Base-by-base conservation (phyloP, 2,888 invertebrate genomes). In the Tipula confusa region DNA sequence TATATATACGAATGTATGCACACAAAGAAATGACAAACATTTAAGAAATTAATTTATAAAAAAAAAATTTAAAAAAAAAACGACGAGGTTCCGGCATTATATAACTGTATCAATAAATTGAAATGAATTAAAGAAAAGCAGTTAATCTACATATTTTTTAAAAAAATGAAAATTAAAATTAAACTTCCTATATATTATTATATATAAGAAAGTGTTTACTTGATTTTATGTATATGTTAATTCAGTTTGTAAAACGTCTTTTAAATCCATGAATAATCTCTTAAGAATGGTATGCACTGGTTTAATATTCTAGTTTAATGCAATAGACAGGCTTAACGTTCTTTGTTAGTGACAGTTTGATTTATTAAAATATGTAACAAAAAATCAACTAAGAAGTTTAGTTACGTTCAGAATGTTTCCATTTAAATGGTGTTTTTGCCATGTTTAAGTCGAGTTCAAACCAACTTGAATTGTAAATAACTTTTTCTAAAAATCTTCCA, bases 81-180 rank as follows among this genome's bases (percentile, higher is more conserved):
- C n/a, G n/a, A 64, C 64, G 24, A 64, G 24, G 64, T 64, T 64
- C 64, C 64, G 64, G 64, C 64, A 64, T 64, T 64, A 64, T 64
- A 24, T 64, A 64, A 64, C 64, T 64, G 24, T 64, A 43, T 24
- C 64, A 64, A 64, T 64, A 64, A 64, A 64, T 24, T 64, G 24
- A 18, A 64, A 64, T 24, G 64, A 64, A 24, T 64, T 64, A 64
- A 64, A 64, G 18, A 64, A 64, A 64, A 64, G 7, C 24, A 18
- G 64, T 64, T 64, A 64, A 64, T 64, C 9, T 64, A 64, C 64
- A 64, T 64, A 64, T 24, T 43, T n/a, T n/a, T 36, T 9, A 36
- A 36, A 36, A 43, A 38, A 38, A 38, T n/a, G n/a, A 38, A 38
- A 43, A 43, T 7, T n/a, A n/a, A 43, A 64, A 64, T 24, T 9